Evolutionary conservation across 2,888 invertebrate genomes (phyloP), one percentile per base, ranked within the genome.

Genomic region (Eupithecia vulgata): DNA sequence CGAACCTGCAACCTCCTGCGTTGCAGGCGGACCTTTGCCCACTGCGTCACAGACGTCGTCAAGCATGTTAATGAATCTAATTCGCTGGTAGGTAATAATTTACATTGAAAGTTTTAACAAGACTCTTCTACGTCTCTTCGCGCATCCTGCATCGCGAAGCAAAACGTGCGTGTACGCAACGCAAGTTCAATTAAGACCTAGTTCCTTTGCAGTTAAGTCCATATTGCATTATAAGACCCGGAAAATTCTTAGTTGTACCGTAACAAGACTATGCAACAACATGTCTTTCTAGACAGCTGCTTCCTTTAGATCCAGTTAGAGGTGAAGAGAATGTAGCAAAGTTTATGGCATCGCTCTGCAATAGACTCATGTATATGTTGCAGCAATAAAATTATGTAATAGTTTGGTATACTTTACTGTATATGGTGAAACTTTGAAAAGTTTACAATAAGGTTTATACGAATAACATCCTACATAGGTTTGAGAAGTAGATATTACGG

Each of bases 201-300:
- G 40, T 10, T 1, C 0, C 1, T 1, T 42, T 35, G 59, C 1
- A 1, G n/a, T 30, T 76, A 75, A 15, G 68, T 71, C 67, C 64
- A 73, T 57, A 73, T 78, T 77, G 21, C 61, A 42, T 68, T 61
- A 42, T n/a, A 52, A 48, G 25, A 52, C 10, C 68, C 45, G 17
- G 67, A 65, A 76, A 74, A 72, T 78, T 75, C 76, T 78, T 73
- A 70, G 72, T 64, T 72, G 70, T 78, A 78, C 78, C 78, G 77
- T 78, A 80, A 80, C 76, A 65, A 73, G 76, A 74, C 78, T 77
- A 77, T 79, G 82, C 82, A 82, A 84, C 83, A 84, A 82, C 85
- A 81, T 80, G 84, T 83, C 83, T 83, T 79, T 80, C 79, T 77
- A 81, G 88, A 86, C 86, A 86, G 87, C 84, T 84, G 85, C 83